These are phyloP conservation scores for Zelleria hepariella DNA, from an alignment of 2,888 invertebrate genomes.

Conservation along the genomic window DNA sequence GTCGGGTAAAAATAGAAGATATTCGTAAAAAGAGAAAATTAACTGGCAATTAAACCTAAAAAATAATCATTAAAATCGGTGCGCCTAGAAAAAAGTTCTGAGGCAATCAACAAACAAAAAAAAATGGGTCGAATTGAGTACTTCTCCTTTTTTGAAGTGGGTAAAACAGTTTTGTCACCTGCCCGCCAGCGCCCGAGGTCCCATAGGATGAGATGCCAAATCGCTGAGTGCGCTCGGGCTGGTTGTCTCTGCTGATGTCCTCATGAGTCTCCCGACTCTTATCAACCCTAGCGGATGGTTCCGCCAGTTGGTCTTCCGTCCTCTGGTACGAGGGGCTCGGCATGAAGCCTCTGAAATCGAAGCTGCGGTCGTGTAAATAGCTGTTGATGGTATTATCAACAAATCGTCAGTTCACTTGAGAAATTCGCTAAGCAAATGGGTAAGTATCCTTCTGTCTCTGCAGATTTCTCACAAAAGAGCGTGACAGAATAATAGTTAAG, in stretches of 20 bases:
- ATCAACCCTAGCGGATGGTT: slow-evolving; percentile 54
- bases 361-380: slow-evolving; percentile 18
- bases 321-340: slow-evolving; percentile 47
- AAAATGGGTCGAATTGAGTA: too few species aligned
- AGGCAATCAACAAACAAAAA: too few species aligned
- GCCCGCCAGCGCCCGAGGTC: slow-evolving; percentile 42
- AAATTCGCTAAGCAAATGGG: too few species aligned
- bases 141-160: too few species aligned
- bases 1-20: too few species aligned
- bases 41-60: too few species aligned
- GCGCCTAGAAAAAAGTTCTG: too few species aligned
- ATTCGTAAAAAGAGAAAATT: too few species aligned
- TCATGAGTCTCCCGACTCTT: slow-evolving; percentile 37
- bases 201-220: slow-evolving; percentile 71
- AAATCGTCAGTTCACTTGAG: background rate
- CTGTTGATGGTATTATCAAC: background rate
- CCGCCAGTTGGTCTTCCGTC: slow-evolving; percentile 64
- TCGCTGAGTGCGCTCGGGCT: slow-evolving; percentile 61
- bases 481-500: too few species aligned
- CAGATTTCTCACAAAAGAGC: too few species aligned
- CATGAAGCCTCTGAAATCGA: slow-evolving; percentile 55
- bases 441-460: too few species aligned
- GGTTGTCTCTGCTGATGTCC: slow-evolving; percentile 28
- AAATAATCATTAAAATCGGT: too few species aligned
- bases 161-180: slow-evolving; percentile 16